Base-by-base conservation (phyloP, 2,888 invertebrate species). In the Euzetes globulus region DNA sequence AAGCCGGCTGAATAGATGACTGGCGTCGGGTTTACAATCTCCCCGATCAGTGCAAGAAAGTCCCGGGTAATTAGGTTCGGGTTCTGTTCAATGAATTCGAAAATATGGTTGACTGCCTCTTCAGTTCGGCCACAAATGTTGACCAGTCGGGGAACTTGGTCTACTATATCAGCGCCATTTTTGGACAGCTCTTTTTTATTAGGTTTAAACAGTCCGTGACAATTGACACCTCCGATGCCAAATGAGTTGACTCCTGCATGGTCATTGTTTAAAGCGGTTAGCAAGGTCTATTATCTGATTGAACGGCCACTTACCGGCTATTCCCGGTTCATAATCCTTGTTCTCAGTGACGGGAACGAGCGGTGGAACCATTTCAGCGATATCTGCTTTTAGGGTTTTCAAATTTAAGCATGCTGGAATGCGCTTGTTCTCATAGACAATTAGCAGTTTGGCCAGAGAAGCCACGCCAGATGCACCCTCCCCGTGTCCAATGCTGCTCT, bases 401-500 rank as follows among this genome's bases (percentile, higher is more conserved):
- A 79, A 86, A 79, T 86, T 85, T 50, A 86, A 81, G 78, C 86
- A 86, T 19, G 84, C 82, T 45, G 85, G 85, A 63, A 86, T 81
- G 17, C 78, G 76, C 25, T 81, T 81, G 60, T 82, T 81, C 78
- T 85, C 83, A 81, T 85, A 84, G n/a, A 85, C 80, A 70, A 85
- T 80, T 47, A 85, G 78, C 27, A 84, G 81, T 78, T 84, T 84
- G 29, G 76, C 50, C 2, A 76, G 17, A 1, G 76, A 76, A 29
- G 68, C 19, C 5, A 76, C 37, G 4, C 76, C 71, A 47, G 77
- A 77, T 17, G 78, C 73, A 3, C 98, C 41, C 41, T 41, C 41
- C 41, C 11, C 41, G 41, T 41, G 41, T 13, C 41, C 98, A 95
- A 98, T 96, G 84, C 98, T 99, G 29, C 95, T 95, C 83, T 98